These are phyloP conservation scores for Hydractinia echinata DNA, from an alignment of 30 jellyfish, hydroid and myxozoan species.

Conservation along the genomic window DNA sequence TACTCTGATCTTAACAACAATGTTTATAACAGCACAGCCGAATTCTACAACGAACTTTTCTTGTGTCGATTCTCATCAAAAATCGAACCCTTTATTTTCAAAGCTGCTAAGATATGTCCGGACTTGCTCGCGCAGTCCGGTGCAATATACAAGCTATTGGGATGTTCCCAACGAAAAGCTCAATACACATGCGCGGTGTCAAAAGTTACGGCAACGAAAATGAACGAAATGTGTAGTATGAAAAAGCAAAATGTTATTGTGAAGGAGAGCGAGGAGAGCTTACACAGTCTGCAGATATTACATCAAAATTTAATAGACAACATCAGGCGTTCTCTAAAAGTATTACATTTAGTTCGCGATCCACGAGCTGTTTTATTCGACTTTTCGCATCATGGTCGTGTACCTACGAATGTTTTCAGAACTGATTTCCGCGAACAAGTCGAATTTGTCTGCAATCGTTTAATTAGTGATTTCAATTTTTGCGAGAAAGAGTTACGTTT, in stretches of 20 bases:
- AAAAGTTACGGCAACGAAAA: neutral
- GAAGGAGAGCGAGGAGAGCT: neutral
- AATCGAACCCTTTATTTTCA: neutral
- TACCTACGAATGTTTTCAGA: neutral
- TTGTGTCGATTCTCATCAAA: neutral
- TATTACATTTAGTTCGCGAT: conserved; percentile 7
- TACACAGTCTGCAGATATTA: neutral
- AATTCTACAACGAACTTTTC: neutral
- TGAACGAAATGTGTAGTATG: neutral
- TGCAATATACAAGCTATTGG: neutral
- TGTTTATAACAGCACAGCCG: neutral
- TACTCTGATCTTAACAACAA: neutral
- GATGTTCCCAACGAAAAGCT: neutral
- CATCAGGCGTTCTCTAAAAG: neutral
- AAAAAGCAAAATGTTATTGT: neutral
- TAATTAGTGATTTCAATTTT: neutral
- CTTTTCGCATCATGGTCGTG: neutral
- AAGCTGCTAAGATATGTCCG: neutral
- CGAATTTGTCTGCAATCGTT: neutral
- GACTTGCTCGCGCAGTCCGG: neutral
- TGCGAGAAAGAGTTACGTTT: neutral
- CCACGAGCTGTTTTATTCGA: conserved; percentile 9
- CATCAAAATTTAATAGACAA: neutral
- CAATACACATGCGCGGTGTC: neutral
- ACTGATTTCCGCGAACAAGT: neutral